Evolutionary conservation across 2,888 invertebrate species (phyloP).

Genomic region (Thecophora atra): DNA sequence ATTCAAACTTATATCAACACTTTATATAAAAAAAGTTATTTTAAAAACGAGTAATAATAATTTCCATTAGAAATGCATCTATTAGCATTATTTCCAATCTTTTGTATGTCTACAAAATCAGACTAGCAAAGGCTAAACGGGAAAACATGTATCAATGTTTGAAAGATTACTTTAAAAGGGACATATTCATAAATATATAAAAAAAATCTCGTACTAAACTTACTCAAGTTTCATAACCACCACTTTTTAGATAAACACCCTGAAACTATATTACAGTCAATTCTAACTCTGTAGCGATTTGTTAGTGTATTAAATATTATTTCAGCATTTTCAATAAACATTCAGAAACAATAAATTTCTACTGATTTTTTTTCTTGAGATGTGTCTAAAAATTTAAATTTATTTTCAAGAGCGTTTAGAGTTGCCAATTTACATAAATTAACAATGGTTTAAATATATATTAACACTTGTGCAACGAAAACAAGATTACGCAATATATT

Average conservation of each 20-base stretch:
- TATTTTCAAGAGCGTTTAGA: no score
- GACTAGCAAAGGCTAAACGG: not conserved
- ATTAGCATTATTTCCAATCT: constrained; percentile 9
- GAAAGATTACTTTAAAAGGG: not conserved
- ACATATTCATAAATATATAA: not conserved
- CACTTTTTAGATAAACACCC: not conserved
- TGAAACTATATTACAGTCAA: constrained; percentile 4
- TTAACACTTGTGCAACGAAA: no score
- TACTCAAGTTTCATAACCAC: constrained; percentile 3
- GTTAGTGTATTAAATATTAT: constrained; percentile 15
- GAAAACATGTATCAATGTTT: not conserved
- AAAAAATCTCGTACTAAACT: not conserved
- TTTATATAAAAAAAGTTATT: constrained; percentile 20
- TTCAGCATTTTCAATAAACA: constrained; percentile 25
- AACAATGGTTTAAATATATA: no score
- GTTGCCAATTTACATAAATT: no score
- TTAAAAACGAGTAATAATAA: constrained; percentile 1
- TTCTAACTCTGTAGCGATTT: constrained; percentile 15
- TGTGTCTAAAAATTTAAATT: no score
- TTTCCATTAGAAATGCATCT: not conserved
- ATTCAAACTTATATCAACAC: constrained; percentile 19
- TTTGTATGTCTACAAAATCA: not conserved
- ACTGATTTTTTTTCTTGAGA: not conserved
- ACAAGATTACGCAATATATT: no score
- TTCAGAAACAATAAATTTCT: no score